Conservation (phyloP, 2,888 invertebrate genomes). For the Stramonita haemastoma region DNA sequence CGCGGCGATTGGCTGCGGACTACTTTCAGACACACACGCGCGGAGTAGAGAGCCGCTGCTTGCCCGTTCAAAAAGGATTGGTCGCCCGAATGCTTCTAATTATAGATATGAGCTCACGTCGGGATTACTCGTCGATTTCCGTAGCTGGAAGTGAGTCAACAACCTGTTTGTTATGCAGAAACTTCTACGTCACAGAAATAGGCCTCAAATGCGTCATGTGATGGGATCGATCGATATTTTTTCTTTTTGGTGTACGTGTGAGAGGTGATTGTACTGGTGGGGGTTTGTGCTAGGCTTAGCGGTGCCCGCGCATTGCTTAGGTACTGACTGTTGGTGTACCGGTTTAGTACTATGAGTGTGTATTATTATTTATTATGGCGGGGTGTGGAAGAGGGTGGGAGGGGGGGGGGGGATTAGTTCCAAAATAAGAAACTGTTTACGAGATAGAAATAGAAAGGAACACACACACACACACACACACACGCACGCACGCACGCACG, state of each 20-base stretch:
- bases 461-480: too few species aligned
- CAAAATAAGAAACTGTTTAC: too few species aligned
- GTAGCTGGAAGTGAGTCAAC: neutral
- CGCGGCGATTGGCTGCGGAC: neutral
- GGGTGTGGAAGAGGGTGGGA: neutral
- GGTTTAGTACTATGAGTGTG: neutral
- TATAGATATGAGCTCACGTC: constrained; percentile 5
- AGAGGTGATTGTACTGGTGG: neutral
- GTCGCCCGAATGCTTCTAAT: neutral
- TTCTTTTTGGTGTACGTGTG: neutral
- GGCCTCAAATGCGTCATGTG: constrained; percentile 6
- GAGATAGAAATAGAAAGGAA: too few species aligned
- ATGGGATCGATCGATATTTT: neutral
- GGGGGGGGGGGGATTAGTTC: neutral
- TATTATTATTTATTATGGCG: neutral
- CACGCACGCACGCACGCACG: too few species aligned
- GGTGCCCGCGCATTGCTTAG: too few species aligned
- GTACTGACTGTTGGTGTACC: too few species aligned
- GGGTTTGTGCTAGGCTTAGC: neutral
- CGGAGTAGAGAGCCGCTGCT: neutral
- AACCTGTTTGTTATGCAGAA: neutral
- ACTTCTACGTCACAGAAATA: neutral
- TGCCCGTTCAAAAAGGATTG: neutral
- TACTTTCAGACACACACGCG: neutral
- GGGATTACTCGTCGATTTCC: neutral